Base-by-base conservation (phyloP, 2,888 invertebrate species). In the Pecten maximus region DNA sequence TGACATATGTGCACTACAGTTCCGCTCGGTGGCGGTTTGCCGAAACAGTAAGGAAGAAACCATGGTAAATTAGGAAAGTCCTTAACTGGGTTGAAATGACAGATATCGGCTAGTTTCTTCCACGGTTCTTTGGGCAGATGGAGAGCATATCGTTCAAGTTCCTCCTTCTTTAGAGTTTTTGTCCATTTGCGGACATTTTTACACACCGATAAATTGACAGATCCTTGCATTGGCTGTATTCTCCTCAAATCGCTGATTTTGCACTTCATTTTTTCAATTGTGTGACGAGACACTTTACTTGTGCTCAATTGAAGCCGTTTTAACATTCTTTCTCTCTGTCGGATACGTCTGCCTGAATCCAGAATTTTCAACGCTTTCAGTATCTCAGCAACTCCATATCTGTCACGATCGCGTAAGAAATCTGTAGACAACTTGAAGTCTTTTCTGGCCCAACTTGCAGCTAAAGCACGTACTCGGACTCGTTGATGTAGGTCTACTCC, bases 41-140 rank as follows among this genome's bases (percentile, higher is more conserved):
- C 97, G 91, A 93, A 96, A 91, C 96, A 96, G 92, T 94, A 97
- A 15, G 94, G 94, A 87, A 97, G 93, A 91, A 97, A 97, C 97
- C 97, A 97, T 12, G 95, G 96, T 44, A 96, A 89, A 8, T 92
- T 91, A 8, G 95, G 95, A 91, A 97, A 97, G 92, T 97, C 96
- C 95, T 96, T 93, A 3, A 92, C 91, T 4, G 97, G 96, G 89
- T 96, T 93, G 88, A 97, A 95, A 92, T 97, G 97, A 90, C 96
- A 96, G 87, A 97, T 95, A 92, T 97, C 96, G 2, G 97, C 96
- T 48, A 97, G 92, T 92, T 96, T 95, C 92, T 94, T 95, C 97
- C 97, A 97, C 10, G 96, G 95, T 15, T 96, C 96, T 88, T 94
- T 95, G 0, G 96, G 96, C 90, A 96, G 94, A 91, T 96, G 96